Conservation (phyloP, 2,797 vertebrate species). For the Chlorospingus flavigularis region DNA sequence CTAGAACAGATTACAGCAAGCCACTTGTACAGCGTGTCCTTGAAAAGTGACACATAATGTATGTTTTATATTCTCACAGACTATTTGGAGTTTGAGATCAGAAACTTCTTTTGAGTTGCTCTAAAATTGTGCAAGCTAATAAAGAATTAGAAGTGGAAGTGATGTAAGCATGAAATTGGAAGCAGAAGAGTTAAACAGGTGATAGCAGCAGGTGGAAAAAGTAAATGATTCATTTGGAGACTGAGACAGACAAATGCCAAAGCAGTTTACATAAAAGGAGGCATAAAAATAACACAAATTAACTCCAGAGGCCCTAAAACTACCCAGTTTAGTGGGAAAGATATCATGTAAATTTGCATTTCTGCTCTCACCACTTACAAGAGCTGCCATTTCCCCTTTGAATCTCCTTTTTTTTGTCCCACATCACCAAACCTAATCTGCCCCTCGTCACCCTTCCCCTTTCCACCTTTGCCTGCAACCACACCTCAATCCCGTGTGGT, state of each 20-base stretch:
- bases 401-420: neutral
- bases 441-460: neutral
- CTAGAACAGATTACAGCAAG: neutral
- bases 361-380: neutral
- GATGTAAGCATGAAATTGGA: neutral
- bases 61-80: neutral
- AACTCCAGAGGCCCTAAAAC: neutral
- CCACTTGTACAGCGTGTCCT: neutral
- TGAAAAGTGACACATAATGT: neutral
- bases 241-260: neutral
- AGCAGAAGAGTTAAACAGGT: neutral
- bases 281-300: neutral
- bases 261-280: neutral
- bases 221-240: neutral
- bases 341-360: neutral
- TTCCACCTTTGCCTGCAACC: neutral
- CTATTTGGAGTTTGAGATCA: neutral
- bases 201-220: neutral
- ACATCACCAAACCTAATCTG: neutral
- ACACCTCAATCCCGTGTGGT: neutral
- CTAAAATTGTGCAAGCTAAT: neutral
- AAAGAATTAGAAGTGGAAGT: neutral
- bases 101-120: neutral
- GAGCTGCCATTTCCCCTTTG: neutral
- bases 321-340: neutral